Conservation (phyloP, 2,797 vertebrate genomes). For the Thripadectes ignobilis region DNA sequence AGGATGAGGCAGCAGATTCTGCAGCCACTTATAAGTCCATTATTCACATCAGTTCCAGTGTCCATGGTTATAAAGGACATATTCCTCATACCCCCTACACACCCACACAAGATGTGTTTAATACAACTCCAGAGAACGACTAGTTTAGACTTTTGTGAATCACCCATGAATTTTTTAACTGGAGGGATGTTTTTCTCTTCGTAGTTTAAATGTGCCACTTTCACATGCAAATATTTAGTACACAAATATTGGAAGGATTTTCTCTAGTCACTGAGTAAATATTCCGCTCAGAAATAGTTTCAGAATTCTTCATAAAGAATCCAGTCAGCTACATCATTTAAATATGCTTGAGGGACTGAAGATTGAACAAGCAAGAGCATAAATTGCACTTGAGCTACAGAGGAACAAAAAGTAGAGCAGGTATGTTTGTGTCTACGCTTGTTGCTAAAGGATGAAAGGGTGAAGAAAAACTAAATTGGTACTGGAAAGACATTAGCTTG, state of each 20-base stretch:
- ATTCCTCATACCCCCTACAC: background rate
- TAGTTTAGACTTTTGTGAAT: background rate
- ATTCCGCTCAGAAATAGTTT: background rate
- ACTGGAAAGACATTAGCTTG: background rate
- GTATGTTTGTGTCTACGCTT: background rate
- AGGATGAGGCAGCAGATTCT: constrained; percentile 36
- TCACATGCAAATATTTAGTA: background rate
- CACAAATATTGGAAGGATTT: background rate
- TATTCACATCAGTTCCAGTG: background rate
- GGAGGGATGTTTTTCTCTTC: background rate
- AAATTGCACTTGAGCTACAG: background rate
- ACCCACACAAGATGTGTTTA: background rate
- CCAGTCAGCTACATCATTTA: background rate
- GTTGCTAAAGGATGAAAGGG: constrained; percentile 15
- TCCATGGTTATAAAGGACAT: background rate
- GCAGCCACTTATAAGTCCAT: background rate
- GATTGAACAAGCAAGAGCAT: background rate
- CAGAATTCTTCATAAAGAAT: background rate
- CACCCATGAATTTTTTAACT: background rate
- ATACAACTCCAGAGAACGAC: background rate
- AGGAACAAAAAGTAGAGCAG: constrained; percentile 27
- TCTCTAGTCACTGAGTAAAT: background rate
- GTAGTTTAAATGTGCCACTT: background rate
- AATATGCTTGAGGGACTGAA: background rate
- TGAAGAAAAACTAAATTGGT: background rate